A percentile compares a stretch with the other conserved stretches of the same genome.
phyloP scores from a whole-genome alignment of 2,113 vertebrate genomes.

The Elachura formosa region DNA sequence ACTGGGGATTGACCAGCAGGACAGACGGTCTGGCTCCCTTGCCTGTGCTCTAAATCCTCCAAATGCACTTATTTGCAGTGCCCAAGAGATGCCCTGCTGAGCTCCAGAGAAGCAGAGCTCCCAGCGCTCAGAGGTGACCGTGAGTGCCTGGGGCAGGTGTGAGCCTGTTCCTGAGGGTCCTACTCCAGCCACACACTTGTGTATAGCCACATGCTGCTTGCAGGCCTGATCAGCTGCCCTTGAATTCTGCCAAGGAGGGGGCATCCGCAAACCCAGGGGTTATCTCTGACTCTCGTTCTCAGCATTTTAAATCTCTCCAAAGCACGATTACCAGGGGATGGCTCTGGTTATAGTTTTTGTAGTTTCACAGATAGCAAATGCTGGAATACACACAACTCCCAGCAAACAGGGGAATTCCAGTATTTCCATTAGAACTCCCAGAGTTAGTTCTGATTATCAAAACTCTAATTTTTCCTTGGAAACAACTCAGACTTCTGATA shows the following conservation, averaged over 20 bases:
- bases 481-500: not conserved
- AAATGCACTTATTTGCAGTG: not conserved
- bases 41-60: not conserved
- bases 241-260: not conserved
- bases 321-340: fast-evolving
- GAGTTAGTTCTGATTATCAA: not conserved
- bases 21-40: not conserved
- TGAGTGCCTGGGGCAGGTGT: too few relatives aligned
- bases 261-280: not conserved
- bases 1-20: not conserved
- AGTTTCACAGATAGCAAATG: not conserved
- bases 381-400: not conserved
- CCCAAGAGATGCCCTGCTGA: not conserved
- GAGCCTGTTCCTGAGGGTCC: not conserved
- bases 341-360: not conserved
- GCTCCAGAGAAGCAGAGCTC: not conserved
- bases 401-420: not conserved
- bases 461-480: not conserved
- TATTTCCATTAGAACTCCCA: not conserved
- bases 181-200: not conserved
- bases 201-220: not conserved
- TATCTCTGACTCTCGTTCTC: not conserved
- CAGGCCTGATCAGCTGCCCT: not conserved
- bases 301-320: not conserved
- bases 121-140: not conserved